Percentiles rank a stretch among this genome's conserved stretches.
These are phyloP conservation scores for Tyria jacobaeae DNA, from an alignment of 2,888 invertebrate genomes.

Conservation along the genomic window DNA sequence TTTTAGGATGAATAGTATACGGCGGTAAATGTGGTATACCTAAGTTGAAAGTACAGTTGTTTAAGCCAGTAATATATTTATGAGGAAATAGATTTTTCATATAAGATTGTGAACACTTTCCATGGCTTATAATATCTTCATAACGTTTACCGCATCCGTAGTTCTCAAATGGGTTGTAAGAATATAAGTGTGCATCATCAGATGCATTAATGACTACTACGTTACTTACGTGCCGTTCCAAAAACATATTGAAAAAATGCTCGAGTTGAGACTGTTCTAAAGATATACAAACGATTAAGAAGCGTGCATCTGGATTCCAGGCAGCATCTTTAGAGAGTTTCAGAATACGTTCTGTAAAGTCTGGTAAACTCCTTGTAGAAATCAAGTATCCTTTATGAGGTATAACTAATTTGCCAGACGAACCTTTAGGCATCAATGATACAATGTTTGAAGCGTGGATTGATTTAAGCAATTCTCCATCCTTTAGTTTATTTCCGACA, in stretches of 20 bases:
- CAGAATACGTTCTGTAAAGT: slow-evolving; percentile 41
- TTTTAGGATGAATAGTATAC: slow-evolving; percentile 28
- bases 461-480: slow-evolving; percentile 27
- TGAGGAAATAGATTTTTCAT: slow-evolving; percentile 50
- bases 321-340: slow-evolving; percentile 44
- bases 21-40: slow-evolving; percentile 65
- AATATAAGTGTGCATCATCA: slow-evolving; percentile 55
- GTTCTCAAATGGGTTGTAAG: slow-evolving; percentile 70
- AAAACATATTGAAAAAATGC: slow-evolving; percentile 57
- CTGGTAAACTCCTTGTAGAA: slow-evolving; percentile 29
- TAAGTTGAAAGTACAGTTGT: slow-evolving; percentile 62
- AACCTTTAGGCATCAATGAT: slow-evolving; percentile 17
- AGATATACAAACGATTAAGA: slow-evolving; percentile 54
- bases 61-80: slow-evolving; percentile 56
- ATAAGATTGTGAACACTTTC: slow-evolving; percentile 53
- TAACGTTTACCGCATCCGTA: slow-evolving; percentile 68
- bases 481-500: slow-evolving; percentile 20
- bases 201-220: slow-evolving; percentile 59
- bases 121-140: slow-evolving; percentile 56
- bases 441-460: slow-evolving; percentile 23
- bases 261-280: slow-evolving; percentile 41
- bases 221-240: slow-evolving; percentile 51
- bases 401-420: not conserved
- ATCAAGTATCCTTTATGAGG: slow-evolving; percentile 56
- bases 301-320: slow-evolving; percentile 63